phyloP scores from a whole-genome alignment of 2,113 vertebrate species.

The Nycticebus coucang region DNA sequence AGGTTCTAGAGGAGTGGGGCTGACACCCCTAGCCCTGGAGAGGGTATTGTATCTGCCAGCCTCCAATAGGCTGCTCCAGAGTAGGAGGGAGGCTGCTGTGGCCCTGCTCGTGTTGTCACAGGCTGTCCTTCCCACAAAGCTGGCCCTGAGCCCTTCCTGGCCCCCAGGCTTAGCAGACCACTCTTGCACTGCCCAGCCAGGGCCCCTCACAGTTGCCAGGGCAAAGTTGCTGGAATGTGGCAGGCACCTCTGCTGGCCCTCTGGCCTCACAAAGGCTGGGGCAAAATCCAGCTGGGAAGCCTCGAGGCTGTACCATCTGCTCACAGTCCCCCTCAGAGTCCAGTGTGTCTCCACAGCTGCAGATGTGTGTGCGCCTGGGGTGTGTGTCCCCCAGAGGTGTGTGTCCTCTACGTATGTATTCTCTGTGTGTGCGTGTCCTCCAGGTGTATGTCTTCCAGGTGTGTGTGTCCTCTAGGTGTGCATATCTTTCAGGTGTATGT shows the following conservation, averaged over 20 bases:
- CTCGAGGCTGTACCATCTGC: background rate
- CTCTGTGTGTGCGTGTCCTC: background rate
- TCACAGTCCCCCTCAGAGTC: background rate
- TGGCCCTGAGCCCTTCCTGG: background rate
- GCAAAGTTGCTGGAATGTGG: background rate
- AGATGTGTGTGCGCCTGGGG: background rate
- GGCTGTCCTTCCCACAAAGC: background rate
- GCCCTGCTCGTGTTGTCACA: background rate
- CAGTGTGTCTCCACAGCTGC: background rate
- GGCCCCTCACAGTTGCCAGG: background rate
- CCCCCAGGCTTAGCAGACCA: background rate
- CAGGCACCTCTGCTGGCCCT: background rate
- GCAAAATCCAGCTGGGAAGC: background rate
- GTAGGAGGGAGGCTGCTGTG: background rate
- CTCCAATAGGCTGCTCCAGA: background rate
- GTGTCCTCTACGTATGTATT: background rate
- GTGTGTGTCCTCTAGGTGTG: background rate
- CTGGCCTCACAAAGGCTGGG: background rate
- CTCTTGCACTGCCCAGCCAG: background rate
- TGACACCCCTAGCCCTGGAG: background rate
- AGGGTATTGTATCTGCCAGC: background rate
- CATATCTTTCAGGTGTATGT: too few species aligned
- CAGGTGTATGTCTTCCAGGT: too few species aligned
- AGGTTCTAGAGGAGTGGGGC: accelerated
- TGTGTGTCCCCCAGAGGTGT: background rate